Evolutionary conservation across 2,888 invertebrate genomes (phyloP).

Genomic region (Parthenolecanium corni): DNA sequence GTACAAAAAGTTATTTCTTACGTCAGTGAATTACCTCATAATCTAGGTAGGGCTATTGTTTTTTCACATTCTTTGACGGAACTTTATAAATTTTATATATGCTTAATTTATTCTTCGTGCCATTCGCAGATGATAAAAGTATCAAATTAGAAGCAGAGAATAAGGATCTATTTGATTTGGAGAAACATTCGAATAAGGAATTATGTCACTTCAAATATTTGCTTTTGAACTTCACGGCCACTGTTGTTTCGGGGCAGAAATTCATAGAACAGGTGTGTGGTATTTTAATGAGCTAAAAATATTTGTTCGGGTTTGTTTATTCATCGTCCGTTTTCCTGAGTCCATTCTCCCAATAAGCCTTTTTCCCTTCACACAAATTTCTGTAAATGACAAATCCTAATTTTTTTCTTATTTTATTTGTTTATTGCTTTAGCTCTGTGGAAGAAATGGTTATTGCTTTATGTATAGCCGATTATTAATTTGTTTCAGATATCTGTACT

Average conservation of each 20-base stretch:
- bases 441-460: too few relatives aligned
- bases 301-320: neutral
- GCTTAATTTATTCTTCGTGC: too few relatives aligned
- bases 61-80: slow-evolving; percentile 28
- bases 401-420: too few relatives aligned
- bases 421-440: too few relatives aligned
- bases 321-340: neutral
- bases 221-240: slow-evolving; percentile 59
- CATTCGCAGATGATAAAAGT: too few relatives aligned
- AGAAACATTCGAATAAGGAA: slow-evolving; percentile 56
- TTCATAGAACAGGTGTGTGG: slow-evolving; percentile 51
- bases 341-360: neutral
- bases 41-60: slow-evolving; percentile 37
- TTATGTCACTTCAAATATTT: slow-evolving; percentile 75
- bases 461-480: too few relatives aligned
- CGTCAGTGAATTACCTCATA: slow-evolving; percentile 53
- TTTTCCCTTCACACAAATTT: too few relatives aligned
- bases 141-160: too few relatives aligned
- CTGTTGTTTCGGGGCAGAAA: slow-evolving; percentile 53
- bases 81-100: too few relatives aligned
- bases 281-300: too few relatives aligned
- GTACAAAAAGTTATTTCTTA: slow-evolving; percentile 47
- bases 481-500: slow-evolving; percentile 31
- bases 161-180: slow-evolving; percentile 45
- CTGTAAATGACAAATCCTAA: too few relatives aligned